phyloP scores from a whole-genome alignment of 2,113 vertebrate species.

The Halcyon senegalensis region DNA sequence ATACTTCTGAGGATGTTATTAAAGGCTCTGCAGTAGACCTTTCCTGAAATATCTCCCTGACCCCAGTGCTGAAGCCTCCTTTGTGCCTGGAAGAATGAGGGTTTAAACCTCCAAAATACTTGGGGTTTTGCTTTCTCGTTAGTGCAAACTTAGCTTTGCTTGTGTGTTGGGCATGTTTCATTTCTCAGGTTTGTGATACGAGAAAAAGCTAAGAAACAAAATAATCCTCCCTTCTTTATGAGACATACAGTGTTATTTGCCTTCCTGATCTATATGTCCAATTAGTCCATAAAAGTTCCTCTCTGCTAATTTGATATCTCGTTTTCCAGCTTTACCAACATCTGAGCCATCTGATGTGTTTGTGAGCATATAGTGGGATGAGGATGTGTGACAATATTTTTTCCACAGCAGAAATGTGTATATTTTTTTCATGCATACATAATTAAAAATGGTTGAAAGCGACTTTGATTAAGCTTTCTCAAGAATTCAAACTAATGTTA shows the following conservation, averaged over 20 bases:
- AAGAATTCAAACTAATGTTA: conserved; percentile 58
- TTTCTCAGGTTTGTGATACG: background rate
- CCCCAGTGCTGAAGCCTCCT: conserved; percentile 8
- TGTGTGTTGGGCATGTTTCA: background rate
- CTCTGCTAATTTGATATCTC: conserved; percentile 30
- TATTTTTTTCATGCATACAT: conserved; percentile 55
- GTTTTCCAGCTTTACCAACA: background rate
- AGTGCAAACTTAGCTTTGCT: background rate
- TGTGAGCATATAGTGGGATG: background rate
- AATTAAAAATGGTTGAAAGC: conserved; percentile 62
- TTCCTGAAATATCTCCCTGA: background rate
- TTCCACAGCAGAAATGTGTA: conserved; percentile 16
- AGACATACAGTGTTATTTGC: background rate
- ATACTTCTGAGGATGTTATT: conserved; percentile 22
- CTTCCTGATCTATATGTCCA: conserved; percentile 1
- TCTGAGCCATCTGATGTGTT: conserved; percentile 43
- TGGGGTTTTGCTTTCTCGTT: conserved; percentile 25
- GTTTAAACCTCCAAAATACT: conserved; percentile 43
- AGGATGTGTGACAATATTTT: conserved; percentile 12
- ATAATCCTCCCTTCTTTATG: background rate
- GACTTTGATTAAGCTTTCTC: conserved; percentile 61
- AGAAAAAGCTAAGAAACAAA: conserved; percentile 6
- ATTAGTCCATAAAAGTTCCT: conserved; percentile 25
- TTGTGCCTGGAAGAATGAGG: conserved; percentile 40
- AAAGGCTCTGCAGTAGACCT: conserved; percentile 7